A percentile compares a stretch with the other conserved stretches of the same genome.
These are phyloP conservation scores for Cataglyphis rosenhaueri DNA, from an alignment of 2,888 invertebrate species.

Conservation along the genomic window DNA sequence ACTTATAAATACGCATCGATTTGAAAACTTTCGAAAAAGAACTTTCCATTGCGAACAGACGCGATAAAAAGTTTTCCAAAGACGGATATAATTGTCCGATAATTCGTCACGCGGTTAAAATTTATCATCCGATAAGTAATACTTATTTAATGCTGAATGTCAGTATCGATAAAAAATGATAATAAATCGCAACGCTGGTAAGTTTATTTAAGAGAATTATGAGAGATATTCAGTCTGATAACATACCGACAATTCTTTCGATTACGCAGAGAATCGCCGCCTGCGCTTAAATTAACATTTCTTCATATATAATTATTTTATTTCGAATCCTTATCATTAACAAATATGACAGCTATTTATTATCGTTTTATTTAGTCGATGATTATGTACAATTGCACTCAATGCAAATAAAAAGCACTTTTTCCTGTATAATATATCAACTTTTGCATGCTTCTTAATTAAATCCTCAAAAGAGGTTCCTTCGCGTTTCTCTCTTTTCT, in stretches of 20 bases:
- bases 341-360: slow-evolving; percentile 56
- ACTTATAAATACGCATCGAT: slow-evolving; percentile 20
- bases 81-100: slow-evolving; percentile 22
- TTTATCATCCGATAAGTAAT: too few species aligned
- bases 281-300: not conserved
- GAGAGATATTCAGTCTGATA: slow-evolving; percentile 6
- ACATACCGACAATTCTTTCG: not conserved
- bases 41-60: slow-evolving; percentile 32
- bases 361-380: slow-evolving; percentile 61
- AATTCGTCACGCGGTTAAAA: slow-evolving; percentile 8
- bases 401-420: slow-evolving; percentile 55
- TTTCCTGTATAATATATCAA: not conserved
- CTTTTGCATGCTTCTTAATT: not conserved
- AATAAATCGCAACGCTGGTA: not conserved
- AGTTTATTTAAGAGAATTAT: slow-evolving; percentile 8
- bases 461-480: slow-evolving; percentile 24
- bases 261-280: not conserved
- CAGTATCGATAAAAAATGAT: slow-evolving; percentile 31
- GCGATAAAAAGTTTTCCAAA: slow-evolving; percentile 40
- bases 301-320: slow-evolving; percentile 29
- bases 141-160: not conserved
- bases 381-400: slow-evolving; percentile 67
- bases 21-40: slow-evolving; percentile 37
- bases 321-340: slow-evolving; percentile 39
- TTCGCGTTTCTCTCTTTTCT: slow-evolving; percentile 36